These are phyloP conservation scores for Onychomys torridus DNA, from an alignment of 2,797 vertebrate genomes.

Conservation along the genomic window DNA sequence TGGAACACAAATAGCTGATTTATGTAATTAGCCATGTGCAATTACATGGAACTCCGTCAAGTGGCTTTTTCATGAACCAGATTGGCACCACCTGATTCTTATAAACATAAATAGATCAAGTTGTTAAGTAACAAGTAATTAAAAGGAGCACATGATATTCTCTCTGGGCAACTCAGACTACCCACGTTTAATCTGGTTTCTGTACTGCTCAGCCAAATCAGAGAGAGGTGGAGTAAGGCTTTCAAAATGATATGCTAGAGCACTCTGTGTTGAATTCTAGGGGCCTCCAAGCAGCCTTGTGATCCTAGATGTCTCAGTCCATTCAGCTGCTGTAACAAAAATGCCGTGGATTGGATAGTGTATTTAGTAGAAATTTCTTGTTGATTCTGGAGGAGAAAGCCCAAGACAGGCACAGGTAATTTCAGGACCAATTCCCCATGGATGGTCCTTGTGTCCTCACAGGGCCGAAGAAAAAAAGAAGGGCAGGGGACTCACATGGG, in stretches of 20 bases:
- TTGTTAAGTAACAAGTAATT: constrained; percentile 76
- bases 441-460: background rate
- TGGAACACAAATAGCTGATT: constrained; percentile 86
- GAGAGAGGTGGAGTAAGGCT: constrained; percentile 6
- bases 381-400: background rate
- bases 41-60: constrained; percentile 85
- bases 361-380: background rate
- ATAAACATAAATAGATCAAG: constrained; percentile 76
- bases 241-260: background rate
- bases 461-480: background rate
- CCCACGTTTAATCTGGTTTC: constrained; percentile 75
- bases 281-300: background rate
- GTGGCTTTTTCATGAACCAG: constrained; percentile 82
- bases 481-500: no score
- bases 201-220: constrained; percentile 13
- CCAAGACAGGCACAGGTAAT: background rate
- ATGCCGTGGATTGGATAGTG: background rate
- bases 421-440: background rate
- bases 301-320: background rate
- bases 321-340: background rate
- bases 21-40: constrained; percentile 85
- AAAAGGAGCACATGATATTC: constrained; percentile 66
- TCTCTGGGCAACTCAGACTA: constrained; percentile 53
- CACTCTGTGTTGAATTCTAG: background rate
- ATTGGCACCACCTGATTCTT: constrained; percentile 80